A percentile compares a stretch with the other conserved stretches of the same genome.
Conservation (phyloP, 2,113 vertebrate species). For the Ornithorhynchus anatinus region DNA sequence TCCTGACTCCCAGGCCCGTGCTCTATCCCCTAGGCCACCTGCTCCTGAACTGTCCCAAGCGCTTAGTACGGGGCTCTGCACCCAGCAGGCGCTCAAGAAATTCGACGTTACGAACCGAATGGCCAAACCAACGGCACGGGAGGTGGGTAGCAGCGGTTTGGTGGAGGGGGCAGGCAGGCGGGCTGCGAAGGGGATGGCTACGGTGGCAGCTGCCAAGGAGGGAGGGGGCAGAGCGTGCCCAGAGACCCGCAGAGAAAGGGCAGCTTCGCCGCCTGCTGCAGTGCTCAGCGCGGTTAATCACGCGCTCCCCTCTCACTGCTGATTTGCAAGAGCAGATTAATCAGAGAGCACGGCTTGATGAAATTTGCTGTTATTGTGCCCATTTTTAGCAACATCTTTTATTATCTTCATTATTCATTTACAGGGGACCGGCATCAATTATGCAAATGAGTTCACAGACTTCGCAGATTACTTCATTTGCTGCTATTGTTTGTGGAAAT, state of each 20-base stretch:
- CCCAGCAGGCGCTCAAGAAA: too few relatives aligned
- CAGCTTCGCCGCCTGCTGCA: conserved; percentile 75
- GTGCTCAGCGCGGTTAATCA: conserved; percentile 89
- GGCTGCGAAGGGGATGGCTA: conserved; percentile 62
- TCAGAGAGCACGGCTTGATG: conserved; percentile 97
- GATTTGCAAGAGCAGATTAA: conserved; percentile 99
- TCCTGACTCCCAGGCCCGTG: too few relatives aligned
- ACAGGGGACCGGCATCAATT: conserved; percentile 94
- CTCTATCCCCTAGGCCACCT: too few relatives aligned
- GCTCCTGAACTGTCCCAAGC: too few relatives aligned
- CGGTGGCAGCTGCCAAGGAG: conserved; percentile 41
- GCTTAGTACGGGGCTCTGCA: too few relatives aligned
- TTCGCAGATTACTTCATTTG: conserved; percentile 98
- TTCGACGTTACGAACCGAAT: too few relatives aligned
- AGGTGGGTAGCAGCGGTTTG: conserved; percentile 25
- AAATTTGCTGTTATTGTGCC: conserved; percentile 99
- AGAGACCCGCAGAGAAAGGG: conserved; percentile 67
- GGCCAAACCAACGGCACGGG: conserved; percentile 47
- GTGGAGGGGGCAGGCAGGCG: conserved; percentile 54
- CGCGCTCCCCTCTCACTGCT: conserved; percentile 83
- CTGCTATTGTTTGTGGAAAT: conserved; percentile 94
- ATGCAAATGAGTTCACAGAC: conserved; percentile 96
- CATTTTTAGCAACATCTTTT: conserved; percentile 99
- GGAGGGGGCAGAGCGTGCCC: conserved; percentile 53
- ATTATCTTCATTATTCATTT: conserved; percentile 99